Evolutionary conservation across 1,140 invertebrate genomes (phyloP).

Genomic region (Rhizoglyphus robini): DNA sequence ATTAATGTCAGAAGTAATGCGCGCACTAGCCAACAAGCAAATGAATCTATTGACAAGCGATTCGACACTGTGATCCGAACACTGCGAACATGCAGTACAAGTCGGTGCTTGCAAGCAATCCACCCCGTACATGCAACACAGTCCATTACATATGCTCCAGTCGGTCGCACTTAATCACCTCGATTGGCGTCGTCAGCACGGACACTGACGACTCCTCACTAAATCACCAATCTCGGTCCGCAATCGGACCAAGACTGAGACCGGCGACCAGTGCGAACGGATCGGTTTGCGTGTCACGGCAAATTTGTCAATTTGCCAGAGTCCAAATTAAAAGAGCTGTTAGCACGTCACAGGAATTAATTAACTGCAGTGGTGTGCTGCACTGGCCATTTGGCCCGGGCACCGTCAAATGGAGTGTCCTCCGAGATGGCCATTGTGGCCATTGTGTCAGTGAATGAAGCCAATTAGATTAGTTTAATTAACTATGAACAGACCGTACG

Average conservation of each 20-base stretch:
- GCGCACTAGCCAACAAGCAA: not conserved
- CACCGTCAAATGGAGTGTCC: not conserved
- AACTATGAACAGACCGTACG: not conserved
- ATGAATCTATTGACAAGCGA: not conserved
- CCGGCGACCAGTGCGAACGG: too few species aligned
- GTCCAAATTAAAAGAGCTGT: conserved; percentile 8
- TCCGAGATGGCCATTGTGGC: too few species aligned
- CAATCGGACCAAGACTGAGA: too few species aligned
- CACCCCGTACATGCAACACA: not conserved
- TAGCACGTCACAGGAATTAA: conserved; percentile 4
- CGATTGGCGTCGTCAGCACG: not conserved
- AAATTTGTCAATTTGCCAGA: not conserved
- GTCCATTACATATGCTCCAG: not conserved
- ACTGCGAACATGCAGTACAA: too few species aligned
- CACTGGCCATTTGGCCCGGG: not conserved
- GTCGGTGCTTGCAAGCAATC: too few species aligned
- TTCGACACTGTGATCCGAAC: too few species aligned
- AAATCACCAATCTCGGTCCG: not conserved
- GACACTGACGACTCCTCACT: conserved; percentile 1
- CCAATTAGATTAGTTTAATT: conserved; percentile 11
- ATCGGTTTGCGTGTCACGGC: conserved; percentile 9
- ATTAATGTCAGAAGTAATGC: not conserved
- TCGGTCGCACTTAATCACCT: not conserved
- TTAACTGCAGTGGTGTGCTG: not conserved
- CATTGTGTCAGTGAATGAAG: not conserved